Percentiles rank a stretch among this genome's conserved stretches.
Conservation (phyloP, 2,113 vertebrate genomes). For the Propithecus coquereli region DNA sequence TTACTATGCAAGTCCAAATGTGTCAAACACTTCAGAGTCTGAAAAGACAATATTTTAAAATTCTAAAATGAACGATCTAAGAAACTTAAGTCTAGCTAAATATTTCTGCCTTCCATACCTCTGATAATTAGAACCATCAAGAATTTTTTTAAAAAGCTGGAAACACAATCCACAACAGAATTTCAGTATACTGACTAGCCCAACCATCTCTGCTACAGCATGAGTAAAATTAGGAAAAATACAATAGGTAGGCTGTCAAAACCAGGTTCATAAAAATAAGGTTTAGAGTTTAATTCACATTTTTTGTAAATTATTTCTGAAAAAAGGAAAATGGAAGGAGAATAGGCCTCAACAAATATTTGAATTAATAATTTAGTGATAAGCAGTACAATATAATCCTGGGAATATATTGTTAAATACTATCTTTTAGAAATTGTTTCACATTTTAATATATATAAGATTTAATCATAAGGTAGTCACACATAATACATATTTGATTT, state of each 20-base stretch:
- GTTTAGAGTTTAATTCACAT: neutral
- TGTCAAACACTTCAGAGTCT: conserved; percentile 90
- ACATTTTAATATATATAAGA: neutral
- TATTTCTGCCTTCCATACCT: neutral
- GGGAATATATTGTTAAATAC: neutral
- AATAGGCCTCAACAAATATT: neutral
- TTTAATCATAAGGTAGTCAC: neutral
- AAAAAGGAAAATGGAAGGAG: neutral
- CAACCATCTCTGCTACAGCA: neutral
- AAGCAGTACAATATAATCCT: neutral
- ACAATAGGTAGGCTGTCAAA: neutral
- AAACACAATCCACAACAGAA: neutral
- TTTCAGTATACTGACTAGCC: neutral
- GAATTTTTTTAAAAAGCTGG: neutral
- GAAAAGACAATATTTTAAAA: conserved; percentile 60
- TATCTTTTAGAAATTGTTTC: neutral
- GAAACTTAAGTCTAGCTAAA: neutral
- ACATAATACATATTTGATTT: neutral
- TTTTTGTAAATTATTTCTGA: neutral
- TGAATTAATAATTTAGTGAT: neutral
- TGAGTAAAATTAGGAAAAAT: neutral
- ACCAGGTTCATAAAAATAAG: neutral
- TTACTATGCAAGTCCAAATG: conserved; percentile 95
- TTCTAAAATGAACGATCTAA: neutral
- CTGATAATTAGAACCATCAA: neutral